Conservation (phyloP, 2,888 invertebrate species). For the Nycteola revayana region DNA sequence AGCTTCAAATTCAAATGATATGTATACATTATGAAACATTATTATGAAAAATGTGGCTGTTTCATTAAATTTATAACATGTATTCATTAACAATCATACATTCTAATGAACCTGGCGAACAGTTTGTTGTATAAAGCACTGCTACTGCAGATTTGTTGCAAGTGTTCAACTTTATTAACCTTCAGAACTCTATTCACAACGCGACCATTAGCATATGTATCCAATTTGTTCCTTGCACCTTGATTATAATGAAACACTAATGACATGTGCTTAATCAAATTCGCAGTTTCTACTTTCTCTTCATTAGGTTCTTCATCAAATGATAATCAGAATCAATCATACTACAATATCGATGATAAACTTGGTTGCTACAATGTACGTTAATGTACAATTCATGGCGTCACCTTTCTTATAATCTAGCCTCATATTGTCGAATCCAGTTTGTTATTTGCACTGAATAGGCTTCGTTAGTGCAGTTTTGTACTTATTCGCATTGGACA, state of each 20-base stretch:
- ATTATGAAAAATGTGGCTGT: no score
- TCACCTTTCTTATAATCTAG: conserved; percentile 45
- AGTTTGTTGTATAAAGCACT: background rate
- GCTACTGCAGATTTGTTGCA: no score
- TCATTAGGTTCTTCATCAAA: conserved; percentile 34
- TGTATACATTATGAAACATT: no score
- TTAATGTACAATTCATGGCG: conserved; percentile 33
- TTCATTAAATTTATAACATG: no score
- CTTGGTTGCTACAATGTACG: conserved; percentile 15
- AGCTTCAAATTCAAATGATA: no score
- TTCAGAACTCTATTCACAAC: conserved; percentile 1
- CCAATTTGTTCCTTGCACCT: conserved; percentile 22
- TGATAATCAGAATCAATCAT: conserved; percentile 45
- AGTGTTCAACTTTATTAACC: background rate
- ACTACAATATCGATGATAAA: conserved; percentile 15
- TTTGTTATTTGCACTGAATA: conserved; percentile 60
- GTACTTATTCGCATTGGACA: conserved; percentile 56
- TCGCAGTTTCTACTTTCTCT: conserved; percentile 26
- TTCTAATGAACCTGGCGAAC: background rate
- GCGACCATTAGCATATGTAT: conserved; percentile 18
- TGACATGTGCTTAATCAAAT: conserved; percentile 22
- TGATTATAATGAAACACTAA: conserved; percentile 11
- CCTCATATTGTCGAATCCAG: conserved; percentile 44
- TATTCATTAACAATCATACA: no score
- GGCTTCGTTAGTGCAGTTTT: conserved; percentile 69